A percentile compares a stretch with the other conserved stretches of the same genome.
Conservation (phyloP, 2,113 vertebrate genomes). For the Oceanodroma tethys region DNA sequence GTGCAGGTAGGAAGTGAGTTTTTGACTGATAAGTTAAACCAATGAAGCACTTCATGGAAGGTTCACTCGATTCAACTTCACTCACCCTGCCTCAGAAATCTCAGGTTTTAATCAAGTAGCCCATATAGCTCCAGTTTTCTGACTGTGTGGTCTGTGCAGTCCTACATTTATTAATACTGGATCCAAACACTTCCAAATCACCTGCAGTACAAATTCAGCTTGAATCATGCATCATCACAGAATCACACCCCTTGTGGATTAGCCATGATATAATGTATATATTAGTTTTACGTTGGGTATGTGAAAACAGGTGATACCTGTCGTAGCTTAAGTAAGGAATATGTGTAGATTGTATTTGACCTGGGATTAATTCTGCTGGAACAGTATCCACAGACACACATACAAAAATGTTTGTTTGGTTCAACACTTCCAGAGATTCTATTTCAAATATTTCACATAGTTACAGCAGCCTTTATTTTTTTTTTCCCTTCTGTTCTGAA, state of each 20-base stretch:
- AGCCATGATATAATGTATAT: background rate
- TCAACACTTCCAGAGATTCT: background rate
- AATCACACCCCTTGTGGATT: background rate
- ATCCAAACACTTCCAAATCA: background rate
- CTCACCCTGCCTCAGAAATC: background rate
- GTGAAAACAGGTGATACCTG: background rate
- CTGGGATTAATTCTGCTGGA: background rate
- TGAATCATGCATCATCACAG: background rate
- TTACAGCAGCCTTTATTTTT: background rate
- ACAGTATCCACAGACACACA: background rate
- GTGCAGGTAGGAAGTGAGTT: background rate
- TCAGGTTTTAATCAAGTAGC: background rate
- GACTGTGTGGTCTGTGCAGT: background rate
- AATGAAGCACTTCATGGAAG: background rate
- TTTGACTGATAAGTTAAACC: background rate
- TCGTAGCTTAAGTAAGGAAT: background rate
- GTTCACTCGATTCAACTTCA: background rate
- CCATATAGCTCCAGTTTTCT: background rate
- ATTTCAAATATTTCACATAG: background rate
- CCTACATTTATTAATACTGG: background rate
- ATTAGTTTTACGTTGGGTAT: rapidly evolving
- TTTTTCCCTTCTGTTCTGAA: background rate
- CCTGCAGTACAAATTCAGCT: background rate
- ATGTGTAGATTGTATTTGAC: background rate
- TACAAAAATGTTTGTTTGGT: background rate